Evolutionary conservation across 2,113 vertebrate species (phyloP).

Genomic region (Telmatochromis sp.): DNA sequence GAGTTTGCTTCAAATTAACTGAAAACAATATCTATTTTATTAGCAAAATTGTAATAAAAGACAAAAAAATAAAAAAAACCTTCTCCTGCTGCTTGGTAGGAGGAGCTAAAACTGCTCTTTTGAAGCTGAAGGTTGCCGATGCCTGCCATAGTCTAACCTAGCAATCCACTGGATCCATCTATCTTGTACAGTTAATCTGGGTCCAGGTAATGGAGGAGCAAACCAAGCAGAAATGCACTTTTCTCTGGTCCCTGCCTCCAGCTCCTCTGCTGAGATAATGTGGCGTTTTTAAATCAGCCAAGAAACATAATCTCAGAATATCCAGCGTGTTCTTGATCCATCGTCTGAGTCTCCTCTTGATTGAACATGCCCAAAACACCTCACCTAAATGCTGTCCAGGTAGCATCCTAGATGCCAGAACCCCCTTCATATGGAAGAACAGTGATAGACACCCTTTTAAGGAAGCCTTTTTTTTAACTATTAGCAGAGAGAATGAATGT

Average conservation of each 20-base stretch:
- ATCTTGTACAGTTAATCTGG: background rate
- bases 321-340: background rate
- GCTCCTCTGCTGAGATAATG: background rate
- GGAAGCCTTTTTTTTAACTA: background rate
- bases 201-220: background rate
- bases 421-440: background rate
- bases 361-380: background rate
- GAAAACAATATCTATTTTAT: background rate
- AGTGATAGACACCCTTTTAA: background rate
- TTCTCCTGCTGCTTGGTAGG: background rate
- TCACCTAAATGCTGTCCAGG: background rate
- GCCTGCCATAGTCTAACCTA: background rate
- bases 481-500: background rate
- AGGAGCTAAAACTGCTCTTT: background rate
- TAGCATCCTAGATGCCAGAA: background rate
- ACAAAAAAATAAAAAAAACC: background rate
- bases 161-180: background rate
- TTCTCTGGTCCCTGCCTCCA: background rate
- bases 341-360: background rate
- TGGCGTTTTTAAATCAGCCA: background rate
- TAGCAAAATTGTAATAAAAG: background rate
- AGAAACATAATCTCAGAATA: background rate
- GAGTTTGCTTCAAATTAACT: background rate
- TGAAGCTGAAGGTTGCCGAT: background rate
- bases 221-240: background rate